Conservation (phyloP, 2,888 invertebrate species). For the Sympetrum striolatum region DNA sequence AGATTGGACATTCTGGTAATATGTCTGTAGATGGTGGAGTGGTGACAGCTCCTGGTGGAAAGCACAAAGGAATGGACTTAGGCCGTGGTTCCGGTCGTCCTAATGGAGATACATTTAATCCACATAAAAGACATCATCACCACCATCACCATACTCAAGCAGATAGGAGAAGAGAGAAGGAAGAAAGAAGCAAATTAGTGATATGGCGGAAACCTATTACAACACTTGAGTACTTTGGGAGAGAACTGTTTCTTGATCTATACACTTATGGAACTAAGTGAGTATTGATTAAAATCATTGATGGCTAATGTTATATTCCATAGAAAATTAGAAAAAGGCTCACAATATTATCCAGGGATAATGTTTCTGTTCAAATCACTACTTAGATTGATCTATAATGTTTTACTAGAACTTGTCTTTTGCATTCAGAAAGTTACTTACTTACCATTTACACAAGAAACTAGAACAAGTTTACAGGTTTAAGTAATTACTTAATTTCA, state of each 20-base stretch:
- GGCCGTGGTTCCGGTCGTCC: not conserved
- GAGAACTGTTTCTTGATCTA: constrained; percentile 73
- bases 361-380: constrained; percentile 17
- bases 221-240: constrained; percentile 80
- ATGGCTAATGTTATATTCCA: too few relatives aligned
- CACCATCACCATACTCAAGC: constrained; percentile 8
- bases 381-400: not conserved
- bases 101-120: constrained; percentile 21
- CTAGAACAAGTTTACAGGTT: too few relatives aligned
- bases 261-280: constrained; percentile 67
- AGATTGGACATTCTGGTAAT: constrained; percentile 1
- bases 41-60: constrained; percentile 19
- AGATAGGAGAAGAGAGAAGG: constrained; percentile 60
- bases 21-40: not conserved
- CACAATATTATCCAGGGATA: too few relatives aligned
- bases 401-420: too few relatives aligned
- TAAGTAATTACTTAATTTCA: too few relatives aligned
- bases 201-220: constrained; percentile 82
- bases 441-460: too few relatives aligned
- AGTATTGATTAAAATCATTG: constrained; percentile 51
- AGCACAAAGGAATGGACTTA: constrained; percentile 15
- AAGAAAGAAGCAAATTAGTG: constrained; percentile 73
- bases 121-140: not conserved
- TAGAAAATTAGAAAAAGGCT: too few relatives aligned
- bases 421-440: too few relatives aligned